A percentile compares a stretch with the other conserved stretches of the same genome.
phyloP scores from a whole-genome alignment of 2,888 invertebrate genomes.

The Caenorhabditis parvicauda region DNA sequence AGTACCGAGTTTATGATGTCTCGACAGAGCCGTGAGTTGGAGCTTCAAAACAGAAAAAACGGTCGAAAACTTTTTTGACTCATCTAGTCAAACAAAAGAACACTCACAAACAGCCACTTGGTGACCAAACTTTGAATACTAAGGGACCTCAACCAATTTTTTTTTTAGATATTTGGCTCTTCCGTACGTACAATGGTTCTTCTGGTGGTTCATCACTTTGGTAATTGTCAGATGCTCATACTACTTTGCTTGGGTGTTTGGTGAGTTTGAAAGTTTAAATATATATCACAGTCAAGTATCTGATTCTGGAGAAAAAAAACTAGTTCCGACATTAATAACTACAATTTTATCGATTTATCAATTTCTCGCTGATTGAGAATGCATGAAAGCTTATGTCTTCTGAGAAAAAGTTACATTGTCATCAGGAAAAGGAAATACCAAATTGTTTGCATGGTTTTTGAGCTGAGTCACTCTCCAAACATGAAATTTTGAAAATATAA shows the following conservation, averaged over 20 bases:
- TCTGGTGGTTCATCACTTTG: conserved; percentile 52
- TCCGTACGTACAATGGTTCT: conserved; percentile 36
- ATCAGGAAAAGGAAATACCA: no score
- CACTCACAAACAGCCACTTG: no score
- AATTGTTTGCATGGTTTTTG: background rate
- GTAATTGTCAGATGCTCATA: conserved; percentile 59
- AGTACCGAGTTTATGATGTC: conserved; percentile 32
- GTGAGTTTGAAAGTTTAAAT: conserved; percentile 27
- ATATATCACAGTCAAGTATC: background rate
- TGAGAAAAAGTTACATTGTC: no score
- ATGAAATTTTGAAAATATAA: no score
- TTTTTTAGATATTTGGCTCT: conserved; percentile 26
- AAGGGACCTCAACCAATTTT: no score
- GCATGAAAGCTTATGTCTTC: no score
- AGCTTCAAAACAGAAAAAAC: conserved; percentile 1
- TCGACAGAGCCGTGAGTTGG: conserved; percentile 21
- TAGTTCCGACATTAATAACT: no score
- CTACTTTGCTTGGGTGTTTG: conserved; percentile 63
- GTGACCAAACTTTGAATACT: no score
- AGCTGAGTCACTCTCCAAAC: background rate
- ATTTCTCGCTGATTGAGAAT: no score
- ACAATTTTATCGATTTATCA: no score
- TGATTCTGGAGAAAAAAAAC: background rate
- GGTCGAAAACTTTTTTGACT: background rate
- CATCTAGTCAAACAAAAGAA: no score